phyloP scores from a whole-genome alignment of 1,140 invertebrate genomes.

The Nephila pilipes region DNA sequence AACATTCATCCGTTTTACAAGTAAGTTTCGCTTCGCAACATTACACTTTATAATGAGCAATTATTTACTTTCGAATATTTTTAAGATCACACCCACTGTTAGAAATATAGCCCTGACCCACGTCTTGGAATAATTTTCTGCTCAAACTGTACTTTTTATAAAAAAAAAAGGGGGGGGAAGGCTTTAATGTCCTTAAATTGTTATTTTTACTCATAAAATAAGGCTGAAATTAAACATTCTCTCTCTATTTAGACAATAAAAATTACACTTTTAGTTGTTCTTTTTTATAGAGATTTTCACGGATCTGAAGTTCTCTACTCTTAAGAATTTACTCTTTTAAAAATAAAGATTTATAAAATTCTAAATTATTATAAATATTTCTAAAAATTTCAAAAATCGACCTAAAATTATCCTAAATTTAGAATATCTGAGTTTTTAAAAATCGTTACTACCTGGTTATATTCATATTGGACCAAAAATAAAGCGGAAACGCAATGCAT shows the following conservation, averaged over 20 bases:
- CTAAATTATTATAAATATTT: too few species aligned
- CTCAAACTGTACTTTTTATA: neutral
- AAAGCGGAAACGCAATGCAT: too few species aligned
- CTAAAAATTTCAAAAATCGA: too few species aligned
- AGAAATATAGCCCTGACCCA: constrained; percentile 3
- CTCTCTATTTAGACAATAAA: neutral
- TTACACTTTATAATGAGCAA: constrained; percentile 15
- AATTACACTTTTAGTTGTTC: neutral
- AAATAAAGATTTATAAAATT: too few species aligned
- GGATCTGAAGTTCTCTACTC: too few species aligned
- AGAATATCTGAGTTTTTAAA: too few species aligned
- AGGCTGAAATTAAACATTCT: neutral
- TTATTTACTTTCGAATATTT: constrained; percentile 31
- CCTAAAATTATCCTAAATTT: too few species aligned
- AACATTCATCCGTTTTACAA: neutral
- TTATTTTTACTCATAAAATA: neutral
- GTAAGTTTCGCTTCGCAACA: neutral
- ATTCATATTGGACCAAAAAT: too few species aligned
- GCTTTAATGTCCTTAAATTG: neutral
- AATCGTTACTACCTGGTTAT: too few species aligned
- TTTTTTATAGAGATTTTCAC: neutral
- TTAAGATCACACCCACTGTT: neutral
- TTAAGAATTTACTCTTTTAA: too few species aligned
- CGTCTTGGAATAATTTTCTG: neutral
- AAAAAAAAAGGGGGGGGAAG: too few species aligned